Percentiles rank a stretch among this genome's conserved stretches.
These are phyloP conservation scores for Heliconius cydno DNA, from an alignment of 2,888 invertebrate genomes.

Conservation along the genomic window DNA sequence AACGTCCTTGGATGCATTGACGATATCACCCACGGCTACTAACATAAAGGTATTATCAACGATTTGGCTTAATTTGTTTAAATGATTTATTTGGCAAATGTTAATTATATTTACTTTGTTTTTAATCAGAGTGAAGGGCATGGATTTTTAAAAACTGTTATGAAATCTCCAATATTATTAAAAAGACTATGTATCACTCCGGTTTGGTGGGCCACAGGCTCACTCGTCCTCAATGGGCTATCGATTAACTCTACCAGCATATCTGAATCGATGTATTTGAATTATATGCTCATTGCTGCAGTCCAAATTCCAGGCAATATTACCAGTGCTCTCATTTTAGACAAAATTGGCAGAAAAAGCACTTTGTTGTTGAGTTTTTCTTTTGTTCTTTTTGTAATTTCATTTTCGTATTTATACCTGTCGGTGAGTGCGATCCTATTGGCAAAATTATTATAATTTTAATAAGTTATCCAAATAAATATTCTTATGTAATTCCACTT, in stretches of 20 bases:
- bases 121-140: not conserved
- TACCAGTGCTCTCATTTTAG: constrained; percentile 82
- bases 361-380: constrained; percentile 51
- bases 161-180: constrained; percentile 79
- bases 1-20: constrained; percentile 71
- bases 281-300: constrained; percentile 83
- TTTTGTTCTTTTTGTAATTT: constrained; percentile 47
- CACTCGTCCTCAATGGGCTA: constrained; percentile 88
- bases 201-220: constrained; percentile 87
- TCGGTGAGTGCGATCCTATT: constrained; percentile 49
- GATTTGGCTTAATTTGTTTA: not conserved
- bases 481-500: not conserved
- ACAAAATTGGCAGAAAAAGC: constrained; percentile 67
- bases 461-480: not conserved
- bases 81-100: not conserved
- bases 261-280: constrained; percentile 86
- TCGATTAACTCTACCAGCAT: constrained; percentile 87
- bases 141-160: constrained; percentile 51
- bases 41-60: constrained; percentile 18
- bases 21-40: constrained; percentile 55
- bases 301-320: constrained; percentile 86
- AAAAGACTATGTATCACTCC: constrained; percentile 83
- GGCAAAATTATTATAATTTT: not conserved
- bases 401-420: constrained; percentile 47
- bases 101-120: not conserved